Percentiles rank a stretch among this genome's conserved stretches.
These are phyloP conservation scores for Apogon talboti DNA, from an alignment of 2,797 vertebrate species.

Conservation along the genomic window DNA sequence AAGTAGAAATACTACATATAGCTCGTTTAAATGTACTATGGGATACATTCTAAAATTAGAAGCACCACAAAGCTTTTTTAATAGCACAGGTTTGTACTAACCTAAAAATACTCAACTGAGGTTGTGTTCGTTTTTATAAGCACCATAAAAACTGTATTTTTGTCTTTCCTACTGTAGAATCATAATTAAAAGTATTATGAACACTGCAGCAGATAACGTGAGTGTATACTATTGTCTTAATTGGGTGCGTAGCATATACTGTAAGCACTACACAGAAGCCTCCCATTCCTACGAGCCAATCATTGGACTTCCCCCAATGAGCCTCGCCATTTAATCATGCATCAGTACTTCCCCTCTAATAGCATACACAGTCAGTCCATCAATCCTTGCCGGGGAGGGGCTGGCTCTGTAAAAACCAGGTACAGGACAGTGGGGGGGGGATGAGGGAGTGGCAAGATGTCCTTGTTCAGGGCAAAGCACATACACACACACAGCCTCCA, in stretches of 20 bases:
- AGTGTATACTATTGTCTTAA: too few relatives aligned
- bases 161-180: too few relatives aligned
- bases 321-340: slow-evolving; percentile 58
- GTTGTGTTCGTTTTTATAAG: too few relatives aligned
- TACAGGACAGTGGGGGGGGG: slow-evolving; percentile 41
- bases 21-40: too few relatives aligned
- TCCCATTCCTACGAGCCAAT: slow-evolving; percentile 46
- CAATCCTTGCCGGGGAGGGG: slow-evolving; percentile 60
- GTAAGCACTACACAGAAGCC: slow-evolving; percentile 13
- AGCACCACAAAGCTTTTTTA: too few relatives aligned
- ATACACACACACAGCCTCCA: slow-evolving; percentile 46
- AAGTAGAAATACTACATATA: too few relatives aligned
- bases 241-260: neutral
- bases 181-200: too few relatives aligned
- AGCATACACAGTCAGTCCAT: slow-evolving; percentile 67
- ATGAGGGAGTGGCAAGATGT: slow-evolving; percentile 58
- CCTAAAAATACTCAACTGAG: too few relatives aligned
- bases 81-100: too few relatives aligned
- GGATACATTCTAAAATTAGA: too few relatives aligned
- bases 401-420: slow-evolving; percentile 57
- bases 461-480: slow-evolving; percentile 66
- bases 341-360: slow-evolving; percentile 69
- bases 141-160: too few relatives aligned
- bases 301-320: slow-evolving; percentile 29
- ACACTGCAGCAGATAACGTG: too few relatives aligned